Conservation (phyloP, 2,888 invertebrate genomes). For the Aphidius colemani region DNA sequence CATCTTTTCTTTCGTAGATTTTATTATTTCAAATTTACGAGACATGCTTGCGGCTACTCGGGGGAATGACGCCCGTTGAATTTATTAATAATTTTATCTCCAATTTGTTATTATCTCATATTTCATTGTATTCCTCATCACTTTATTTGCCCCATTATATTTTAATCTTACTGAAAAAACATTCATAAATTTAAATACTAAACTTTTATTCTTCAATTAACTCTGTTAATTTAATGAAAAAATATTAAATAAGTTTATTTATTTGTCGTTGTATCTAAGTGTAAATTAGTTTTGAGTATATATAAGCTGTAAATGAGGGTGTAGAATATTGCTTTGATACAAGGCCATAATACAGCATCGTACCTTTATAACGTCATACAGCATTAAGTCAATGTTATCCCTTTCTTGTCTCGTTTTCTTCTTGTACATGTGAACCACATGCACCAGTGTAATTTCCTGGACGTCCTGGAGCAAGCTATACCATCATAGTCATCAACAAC, state of each 20-base stretch:
- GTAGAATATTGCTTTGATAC: neutral
- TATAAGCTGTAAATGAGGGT: neutral
- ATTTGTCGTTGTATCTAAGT: neutral
- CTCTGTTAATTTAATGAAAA: neutral
- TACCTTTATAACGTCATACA: constrained; percentile 15
- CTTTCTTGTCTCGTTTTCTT: neutral
- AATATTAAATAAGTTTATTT: neutral
- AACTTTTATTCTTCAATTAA: too few relatives aligned
- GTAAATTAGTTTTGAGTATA: neutral
- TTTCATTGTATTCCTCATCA: constrained; percentile 8
- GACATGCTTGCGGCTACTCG: too few relatives aligned
- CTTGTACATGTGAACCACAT: constrained; percentile 6
- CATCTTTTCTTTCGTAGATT: too few relatives aligned
- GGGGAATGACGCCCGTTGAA: constrained; percentile 5
- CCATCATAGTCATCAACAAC: constrained; percentile 12
- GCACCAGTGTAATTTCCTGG: constrained; percentile 19
- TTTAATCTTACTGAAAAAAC: neutral
- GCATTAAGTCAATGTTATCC: constrained; percentile 19
- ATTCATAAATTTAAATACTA: neutral
- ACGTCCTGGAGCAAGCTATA: neutral
- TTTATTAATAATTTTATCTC: constrained; percentile 27
- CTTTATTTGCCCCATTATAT: constrained; percentile 1
- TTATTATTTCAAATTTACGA: too few relatives aligned
- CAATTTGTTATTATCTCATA: constrained; percentile 17
- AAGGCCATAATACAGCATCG: neutral